Conservation (phyloP, 2,888 invertebrate genomes). For the Drosophila meridiana region DNA sequence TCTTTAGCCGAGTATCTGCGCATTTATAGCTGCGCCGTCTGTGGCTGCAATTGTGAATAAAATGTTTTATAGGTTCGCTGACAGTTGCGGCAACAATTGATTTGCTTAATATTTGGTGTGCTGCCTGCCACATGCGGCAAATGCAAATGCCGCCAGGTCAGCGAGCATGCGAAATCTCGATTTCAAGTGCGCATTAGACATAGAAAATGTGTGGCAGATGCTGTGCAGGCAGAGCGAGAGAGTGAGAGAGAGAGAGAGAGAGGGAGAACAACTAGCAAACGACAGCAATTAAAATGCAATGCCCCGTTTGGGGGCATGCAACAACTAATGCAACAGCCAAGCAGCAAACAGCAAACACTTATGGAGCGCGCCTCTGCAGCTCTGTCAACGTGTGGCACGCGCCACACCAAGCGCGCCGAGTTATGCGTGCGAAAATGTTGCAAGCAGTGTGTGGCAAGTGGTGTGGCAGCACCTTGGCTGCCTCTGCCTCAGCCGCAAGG, state of each 20-base stretch:
- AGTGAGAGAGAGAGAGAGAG: neutral
- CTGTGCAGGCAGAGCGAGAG: neutral
- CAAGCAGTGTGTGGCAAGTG: constrained; percentile 35
- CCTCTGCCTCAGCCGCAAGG: constrained; percentile 11
- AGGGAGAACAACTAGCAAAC: neutral
- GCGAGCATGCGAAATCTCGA: constrained; percentile 4
- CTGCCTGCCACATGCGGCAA: constrained; percentile 17
- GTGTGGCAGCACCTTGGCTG: constrained; percentile 53
- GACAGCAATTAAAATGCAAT: constrained; percentile 21
- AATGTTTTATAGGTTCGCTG: constrained; percentile 70
- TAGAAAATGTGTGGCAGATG: constrained; percentile 40
- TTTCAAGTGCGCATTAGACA: constrained; percentile 56
- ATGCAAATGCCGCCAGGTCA: constrained; percentile 15
- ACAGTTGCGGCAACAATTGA: constrained; percentile 61
- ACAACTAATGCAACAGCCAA: constrained; percentile 37
- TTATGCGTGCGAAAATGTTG: constrained; percentile 82
- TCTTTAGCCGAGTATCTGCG: constrained; percentile 8
- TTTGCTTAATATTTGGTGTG: constrained; percentile 60
- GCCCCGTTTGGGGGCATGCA: constrained; percentile 41
- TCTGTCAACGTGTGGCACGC: constrained; percentile 59
- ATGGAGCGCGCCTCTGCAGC: constrained; percentile 41
- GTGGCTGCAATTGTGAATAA: constrained; percentile 62
- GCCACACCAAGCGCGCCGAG: constrained; percentile 58
- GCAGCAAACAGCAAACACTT: constrained; percentile 34
- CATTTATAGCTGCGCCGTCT: constrained; percentile 20